phyloP scores from a whole-genome alignment of 1,140 invertebrate genomes.

The Diachasmimorpha longicaudata region DNA sequence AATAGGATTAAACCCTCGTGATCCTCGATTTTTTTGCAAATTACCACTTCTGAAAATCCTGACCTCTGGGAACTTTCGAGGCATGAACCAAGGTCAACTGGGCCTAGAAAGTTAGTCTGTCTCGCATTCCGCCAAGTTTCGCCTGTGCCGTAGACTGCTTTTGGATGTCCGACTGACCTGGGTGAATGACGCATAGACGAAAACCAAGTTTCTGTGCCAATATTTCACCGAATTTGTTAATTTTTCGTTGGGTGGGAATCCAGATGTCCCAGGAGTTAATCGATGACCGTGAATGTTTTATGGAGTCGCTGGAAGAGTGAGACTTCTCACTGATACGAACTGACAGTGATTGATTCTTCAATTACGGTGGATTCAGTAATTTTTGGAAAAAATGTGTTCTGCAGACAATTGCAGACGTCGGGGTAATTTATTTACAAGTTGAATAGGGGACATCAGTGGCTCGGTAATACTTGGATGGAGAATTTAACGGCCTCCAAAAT shows the following conservation, averaged over 20 bases:
- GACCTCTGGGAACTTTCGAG: slow-evolving; percentile 22
- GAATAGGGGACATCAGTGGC: too few relatives aligned
- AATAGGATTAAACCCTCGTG: too few relatives aligned
- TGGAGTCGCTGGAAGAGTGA: background rate
- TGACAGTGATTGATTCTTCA: background rate
- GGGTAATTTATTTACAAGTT: too few relatives aligned
- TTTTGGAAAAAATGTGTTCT: background rate
- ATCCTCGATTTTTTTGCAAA: too few relatives aligned
- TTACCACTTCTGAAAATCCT: background rate
- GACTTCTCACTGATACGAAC: background rate
- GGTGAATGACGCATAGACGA: background rate
- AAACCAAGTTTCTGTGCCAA: background rate
- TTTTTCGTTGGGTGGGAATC: background rate
- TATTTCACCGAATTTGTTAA: background rate
- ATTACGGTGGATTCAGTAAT: background rate
- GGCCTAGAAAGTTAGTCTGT: slow-evolving; percentile 15
- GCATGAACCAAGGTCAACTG: slow-evolving; percentile 13
- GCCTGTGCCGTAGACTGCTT: background rate
- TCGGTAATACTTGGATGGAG: too few relatives aligned
- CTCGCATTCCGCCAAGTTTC: background rate
- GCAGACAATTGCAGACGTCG: too few relatives aligned
- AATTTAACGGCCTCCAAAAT: too few relatives aligned
- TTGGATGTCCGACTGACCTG: slow-evolving; percentile 2
- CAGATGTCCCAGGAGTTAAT: background rate
- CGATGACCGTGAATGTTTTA: background rate